Evolutionary conservation across 2,797 vertebrate species (phyloP).

Genomic region (Halcyon smyrnensis): DNA sequence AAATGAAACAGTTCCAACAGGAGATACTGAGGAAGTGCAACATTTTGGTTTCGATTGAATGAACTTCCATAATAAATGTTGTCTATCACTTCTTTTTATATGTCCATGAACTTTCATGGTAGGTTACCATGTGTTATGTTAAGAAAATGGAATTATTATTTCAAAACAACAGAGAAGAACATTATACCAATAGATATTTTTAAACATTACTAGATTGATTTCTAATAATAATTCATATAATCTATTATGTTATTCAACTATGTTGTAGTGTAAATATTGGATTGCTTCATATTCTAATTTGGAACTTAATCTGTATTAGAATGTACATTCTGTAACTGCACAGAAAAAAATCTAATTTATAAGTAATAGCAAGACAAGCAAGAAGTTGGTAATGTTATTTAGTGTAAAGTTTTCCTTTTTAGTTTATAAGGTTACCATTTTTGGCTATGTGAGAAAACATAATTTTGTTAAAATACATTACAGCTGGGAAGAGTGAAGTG

Average conservation of each 20-base stretch:
- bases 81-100: background rate
- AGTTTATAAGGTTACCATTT: background rate
- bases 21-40: background rate
- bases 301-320: background rate
- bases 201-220: fast-evolving
- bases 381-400: background rate
- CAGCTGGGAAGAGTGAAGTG: background rate
- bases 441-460: background rate
- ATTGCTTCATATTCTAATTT: background rate
- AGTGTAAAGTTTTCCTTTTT: background rate
- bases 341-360: background rate
- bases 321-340: background rate
- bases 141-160: background rate
- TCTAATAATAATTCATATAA: background rate
- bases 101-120: background rate
- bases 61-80: background rate
- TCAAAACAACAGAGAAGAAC: background rate
- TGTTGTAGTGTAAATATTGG: background rate
- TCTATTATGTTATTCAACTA: background rate
- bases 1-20: background rate
- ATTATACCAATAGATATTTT: background rate
- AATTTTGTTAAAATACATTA: background rate
- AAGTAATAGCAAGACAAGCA: background rate
- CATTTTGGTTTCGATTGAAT: background rate
- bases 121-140: background rate